A percentile compares a stretch with the other conserved stretches of the same genome.
These are phyloP conservation scores for Thunnus maccoyii DNA, from an alignment of 2,113 vertebrate genomes.

Conservation along the genomic window DNA sequence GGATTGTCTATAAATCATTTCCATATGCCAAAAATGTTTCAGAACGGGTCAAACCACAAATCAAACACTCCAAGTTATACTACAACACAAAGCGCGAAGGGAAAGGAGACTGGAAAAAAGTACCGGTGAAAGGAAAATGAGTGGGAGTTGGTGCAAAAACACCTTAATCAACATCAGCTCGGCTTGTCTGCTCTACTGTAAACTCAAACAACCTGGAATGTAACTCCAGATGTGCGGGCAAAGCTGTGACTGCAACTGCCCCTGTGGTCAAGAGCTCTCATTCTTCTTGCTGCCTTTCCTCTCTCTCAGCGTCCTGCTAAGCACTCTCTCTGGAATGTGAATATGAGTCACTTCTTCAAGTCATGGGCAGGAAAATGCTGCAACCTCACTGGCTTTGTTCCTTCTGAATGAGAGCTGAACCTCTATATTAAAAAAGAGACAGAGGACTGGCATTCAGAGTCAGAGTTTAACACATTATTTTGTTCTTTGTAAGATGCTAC, in stretches of 20 bases:
- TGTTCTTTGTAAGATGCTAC: background rate
- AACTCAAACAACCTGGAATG: slow-evolving; percentile 69
- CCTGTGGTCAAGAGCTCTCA: slow-evolving; percentile 55
- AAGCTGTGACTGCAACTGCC: slow-evolving; percentile 36
- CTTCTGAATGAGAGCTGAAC: slow-evolving; percentile 25
- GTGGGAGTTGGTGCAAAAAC: slow-evolving; percentile 32
- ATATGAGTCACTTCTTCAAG: slow-evolving; percentile 73
- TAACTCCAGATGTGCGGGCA: slow-evolving; percentile 69
- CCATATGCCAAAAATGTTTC: slow-evolving; percentile 60
- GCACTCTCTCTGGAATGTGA: slow-evolving; percentile 71
- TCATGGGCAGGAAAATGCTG: slow-evolving; percentile 55
- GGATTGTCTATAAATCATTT: slow-evolving; percentile 71
- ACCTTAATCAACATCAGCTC: slow-evolving; percentile 46
- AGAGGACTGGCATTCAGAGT: slow-evolving; percentile 11
- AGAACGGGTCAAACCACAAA: slow-evolving; percentile 49
- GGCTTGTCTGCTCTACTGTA: slow-evolving; percentile 43
- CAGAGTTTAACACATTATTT: background rate
- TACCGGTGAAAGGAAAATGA: slow-evolving; percentile 16
- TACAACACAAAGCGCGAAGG: background rate
- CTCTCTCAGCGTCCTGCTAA: slow-evolving; percentile 54
- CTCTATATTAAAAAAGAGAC: background rate
- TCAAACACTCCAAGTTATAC: slow-evolving; percentile 34
- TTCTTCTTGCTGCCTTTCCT: slow-evolving; percentile 41
- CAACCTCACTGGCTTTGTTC: slow-evolving; percentile 50
- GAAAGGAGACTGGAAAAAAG: background rate